phyloP scores from a whole-genome alignment of 2,797 vertebrate species.

The Darevskia nairensis region DNA sequence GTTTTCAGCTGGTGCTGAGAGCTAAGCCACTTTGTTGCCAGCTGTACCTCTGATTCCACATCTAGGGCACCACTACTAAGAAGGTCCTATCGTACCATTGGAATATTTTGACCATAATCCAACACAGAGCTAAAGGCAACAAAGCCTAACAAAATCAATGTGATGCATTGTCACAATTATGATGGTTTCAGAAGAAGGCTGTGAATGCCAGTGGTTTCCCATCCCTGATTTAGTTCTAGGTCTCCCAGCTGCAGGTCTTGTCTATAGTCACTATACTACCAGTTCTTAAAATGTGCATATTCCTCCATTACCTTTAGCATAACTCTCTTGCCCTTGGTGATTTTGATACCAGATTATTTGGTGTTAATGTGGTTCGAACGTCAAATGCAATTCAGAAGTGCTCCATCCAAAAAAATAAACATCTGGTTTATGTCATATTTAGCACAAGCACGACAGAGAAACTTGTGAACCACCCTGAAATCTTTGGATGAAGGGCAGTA shows the following conservation, averaged over 20 bases:
- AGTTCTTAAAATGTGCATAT: neutral
- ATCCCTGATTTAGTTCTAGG: neutral
- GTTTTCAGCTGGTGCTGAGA: too few species aligned
- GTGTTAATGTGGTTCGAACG: neutral
- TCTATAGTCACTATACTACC: neutral
- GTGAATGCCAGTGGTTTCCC: neutral
- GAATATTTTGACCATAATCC: slow-evolving; percentile 36
- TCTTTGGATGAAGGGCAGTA: too few species aligned
- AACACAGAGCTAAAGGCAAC: slow-evolving; percentile 5
- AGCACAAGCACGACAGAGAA: neutral
- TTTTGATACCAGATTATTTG: neutral
- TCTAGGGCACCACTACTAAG: too few species aligned
- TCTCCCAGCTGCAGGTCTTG: neutral
- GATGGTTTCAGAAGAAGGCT: neutral
- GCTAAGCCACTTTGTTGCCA: too few species aligned
- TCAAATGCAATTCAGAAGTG: neutral
- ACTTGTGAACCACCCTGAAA: too few species aligned
- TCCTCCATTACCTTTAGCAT: neutral
- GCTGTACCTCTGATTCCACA: too few species aligned
- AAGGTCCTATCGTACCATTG: neutral
- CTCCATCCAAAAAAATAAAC: neutral
- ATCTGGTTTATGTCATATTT: neutral
- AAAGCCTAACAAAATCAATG: neutral
- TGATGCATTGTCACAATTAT: neutral
- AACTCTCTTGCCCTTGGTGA: neutral